These are phyloP conservation scores for Grammomys dolichurus DNA, from an alignment of 2,113 vertebrate genomes.

Conservation along the genomic window DNA sequence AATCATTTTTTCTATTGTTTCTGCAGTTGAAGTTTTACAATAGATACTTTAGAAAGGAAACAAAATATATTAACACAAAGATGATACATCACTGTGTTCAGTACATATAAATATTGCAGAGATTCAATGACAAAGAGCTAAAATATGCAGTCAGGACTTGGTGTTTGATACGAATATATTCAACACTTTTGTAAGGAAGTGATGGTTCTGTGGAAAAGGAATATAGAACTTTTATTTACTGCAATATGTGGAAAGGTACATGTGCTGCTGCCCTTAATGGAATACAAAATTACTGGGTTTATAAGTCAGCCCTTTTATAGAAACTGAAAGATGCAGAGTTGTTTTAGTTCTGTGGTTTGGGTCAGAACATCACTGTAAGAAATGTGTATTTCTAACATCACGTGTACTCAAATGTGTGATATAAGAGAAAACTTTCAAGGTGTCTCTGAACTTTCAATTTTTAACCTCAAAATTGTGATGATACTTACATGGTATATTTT, in stretches of 20 bases:
- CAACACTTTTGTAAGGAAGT: background rate
- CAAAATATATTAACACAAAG: background rate
- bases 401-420: background rate
- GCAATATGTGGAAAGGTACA: background rate
- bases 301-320: background rate
- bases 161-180: background rate
- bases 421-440: background rate
- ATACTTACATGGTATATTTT: background rate
- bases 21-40: background rate
- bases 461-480: background rate
- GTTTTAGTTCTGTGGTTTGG: background rate
- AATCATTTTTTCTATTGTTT: background rate
- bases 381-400: background rate
- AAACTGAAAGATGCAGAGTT: background rate
- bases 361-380: background rate
- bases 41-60: background rate
- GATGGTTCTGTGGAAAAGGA: background rate
- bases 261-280: background rate
- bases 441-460: background rate
- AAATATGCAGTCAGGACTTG: background rate
- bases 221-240: background rate
- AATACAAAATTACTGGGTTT: background rate
- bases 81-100: background rate
- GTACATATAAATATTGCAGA: background rate
- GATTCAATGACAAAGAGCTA: background rate